A percentile compares a stretch with the other conserved stretches of the same genome.
These are phyloP conservation scores for Xanthorhoe designata DNA, from an alignment of 2,888 invertebrate genomes.

Conservation along the genomic window DNA sequence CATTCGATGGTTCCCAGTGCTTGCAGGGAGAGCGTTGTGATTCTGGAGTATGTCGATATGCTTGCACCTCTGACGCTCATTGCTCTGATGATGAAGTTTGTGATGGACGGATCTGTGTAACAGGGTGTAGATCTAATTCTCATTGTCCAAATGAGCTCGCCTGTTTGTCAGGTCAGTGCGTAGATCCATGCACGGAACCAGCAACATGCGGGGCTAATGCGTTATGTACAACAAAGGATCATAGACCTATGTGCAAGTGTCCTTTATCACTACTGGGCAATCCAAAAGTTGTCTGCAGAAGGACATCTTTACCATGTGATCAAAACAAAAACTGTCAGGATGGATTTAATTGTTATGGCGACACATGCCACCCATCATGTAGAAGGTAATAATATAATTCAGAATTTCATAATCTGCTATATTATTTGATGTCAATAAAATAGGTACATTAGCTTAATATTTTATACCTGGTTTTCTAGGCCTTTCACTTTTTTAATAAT, in stretches of 20 bases:
- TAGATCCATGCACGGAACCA: slow-evolving; percentile 90
- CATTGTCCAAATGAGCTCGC: slow-evolving; percentile 90
- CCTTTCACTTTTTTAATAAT: too few species aligned
- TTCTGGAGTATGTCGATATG: slow-evolving; percentile 92
- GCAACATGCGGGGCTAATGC: slow-evolving; percentile 95
- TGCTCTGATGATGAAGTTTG: slow-evolving; percentile 95
- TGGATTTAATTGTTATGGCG: slow-evolving; percentile 91
- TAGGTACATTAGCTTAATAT: too few species aligned
- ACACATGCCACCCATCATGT: slow-evolving; percentile 91
- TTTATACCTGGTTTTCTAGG: too few species aligned
- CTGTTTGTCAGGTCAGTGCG: slow-evolving; percentile 93
- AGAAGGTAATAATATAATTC: slow-evolving; percentile 83
- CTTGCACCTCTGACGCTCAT: slow-evolving; percentile 93
- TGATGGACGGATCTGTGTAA: slow-evolving; percentile 90
- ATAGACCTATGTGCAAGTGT: slow-evolving; percentile 91
- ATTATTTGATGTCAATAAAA: too few species aligned
- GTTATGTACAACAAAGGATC: slow-evolving; percentile 88
- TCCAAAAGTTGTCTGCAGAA: slow-evolving; percentile 90
- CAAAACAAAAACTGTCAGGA: slow-evolving; percentile 88
- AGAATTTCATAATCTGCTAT: neutral
- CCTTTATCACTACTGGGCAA: slow-evolving; percentile 90
- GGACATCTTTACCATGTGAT: slow-evolving; percentile 88
- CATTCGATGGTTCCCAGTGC: slow-evolving; percentile 89
- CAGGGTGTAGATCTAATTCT: slow-evolving; percentile 92
- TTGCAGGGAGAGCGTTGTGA: slow-evolving; percentile 92